These are phyloP conservation scores for Cyrtonyx montezumae DNA, from an alignment of 2,113 vertebrate genomes.

Conservation along the genomic window DNA sequence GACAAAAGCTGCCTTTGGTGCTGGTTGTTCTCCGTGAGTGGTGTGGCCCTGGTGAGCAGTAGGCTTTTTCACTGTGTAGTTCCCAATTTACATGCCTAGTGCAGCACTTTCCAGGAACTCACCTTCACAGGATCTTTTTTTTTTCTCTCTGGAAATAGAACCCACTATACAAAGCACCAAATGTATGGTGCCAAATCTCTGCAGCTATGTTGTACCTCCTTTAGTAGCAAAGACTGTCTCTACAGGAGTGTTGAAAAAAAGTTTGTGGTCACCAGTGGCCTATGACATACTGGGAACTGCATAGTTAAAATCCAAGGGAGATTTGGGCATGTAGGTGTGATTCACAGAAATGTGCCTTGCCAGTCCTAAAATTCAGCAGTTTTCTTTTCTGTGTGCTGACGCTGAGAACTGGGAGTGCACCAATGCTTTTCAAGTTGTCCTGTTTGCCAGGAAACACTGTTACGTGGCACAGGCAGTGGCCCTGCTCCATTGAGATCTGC, in stretches of 20 bases:
- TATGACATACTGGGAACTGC: not conserved
- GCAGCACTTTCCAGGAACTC: rapidly evolving
- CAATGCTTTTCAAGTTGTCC: not conserved
- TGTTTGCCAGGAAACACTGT: not conserved
- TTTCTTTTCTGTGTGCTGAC: not conserved
- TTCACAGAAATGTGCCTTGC: not conserved
- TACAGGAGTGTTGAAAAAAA: not conserved
- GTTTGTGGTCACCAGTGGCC: too few species aligned
- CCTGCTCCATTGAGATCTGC: not conserved
- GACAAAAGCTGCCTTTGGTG: not conserved
- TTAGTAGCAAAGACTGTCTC: not conserved
- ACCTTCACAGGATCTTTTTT: not conserved
- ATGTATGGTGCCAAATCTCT: not conserved
- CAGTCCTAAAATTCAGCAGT: not conserved
- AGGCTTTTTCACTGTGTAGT: not conserved
- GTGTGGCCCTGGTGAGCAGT: too few species aligned
- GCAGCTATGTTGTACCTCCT: rapidly evolving
- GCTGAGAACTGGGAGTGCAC: rapidly evolving
- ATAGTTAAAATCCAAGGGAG: not conserved
- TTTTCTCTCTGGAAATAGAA: not conserved
- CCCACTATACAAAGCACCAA: not conserved
- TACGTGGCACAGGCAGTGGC: rapidly evolving
- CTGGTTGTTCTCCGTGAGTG: rapidly evolving
- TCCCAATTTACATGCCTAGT: not conserved
- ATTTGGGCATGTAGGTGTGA: not conserved